Percentiles rank a stretch among this genome's conserved stretches.
Conservation (phyloP, 2,888 invertebrate species). For the Drosophila pseudotalamancana region DNA sequence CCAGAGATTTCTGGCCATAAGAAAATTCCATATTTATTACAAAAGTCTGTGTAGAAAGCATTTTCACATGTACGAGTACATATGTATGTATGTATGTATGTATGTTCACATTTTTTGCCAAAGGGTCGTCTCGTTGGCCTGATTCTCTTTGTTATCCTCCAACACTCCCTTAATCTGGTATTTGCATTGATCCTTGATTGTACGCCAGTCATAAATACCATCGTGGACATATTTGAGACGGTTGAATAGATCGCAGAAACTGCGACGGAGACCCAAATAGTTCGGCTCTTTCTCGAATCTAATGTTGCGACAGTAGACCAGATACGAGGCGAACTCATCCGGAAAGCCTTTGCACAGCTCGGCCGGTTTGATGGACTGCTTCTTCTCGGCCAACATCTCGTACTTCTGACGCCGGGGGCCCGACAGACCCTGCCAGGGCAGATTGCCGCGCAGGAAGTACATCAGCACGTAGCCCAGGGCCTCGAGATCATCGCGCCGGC, state of each 20-base stretch:
- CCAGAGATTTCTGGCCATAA: background rate
- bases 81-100: too few species aligned
- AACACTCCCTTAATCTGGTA: too few species aligned
- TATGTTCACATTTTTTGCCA: background rate
- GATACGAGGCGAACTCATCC: conserved; percentile 32
- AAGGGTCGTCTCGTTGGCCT: background rate
- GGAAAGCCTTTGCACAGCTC: conserved; percentile 48
- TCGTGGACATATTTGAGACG: conserved; percentile 9
- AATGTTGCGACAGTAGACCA: conserved; percentile 28
- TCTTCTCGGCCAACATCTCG: conserved; percentile 48
- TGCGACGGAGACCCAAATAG: conserved; percentile 22
- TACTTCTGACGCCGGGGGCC: conserved; percentile 4
- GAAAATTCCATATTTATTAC: background rate
- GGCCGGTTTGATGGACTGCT: conserved; percentile 16
- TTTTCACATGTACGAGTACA: too few species aligned
- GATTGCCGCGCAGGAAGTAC: conserved; percentile 43
- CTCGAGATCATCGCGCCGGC: conserved; percentile 63
- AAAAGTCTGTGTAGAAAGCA: background rate
- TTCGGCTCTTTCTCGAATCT: conserved; percentile 33
- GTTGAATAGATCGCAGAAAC: conserved; percentile 17
- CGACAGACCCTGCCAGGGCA: conserved; percentile 50
- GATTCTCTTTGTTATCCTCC: background rate
- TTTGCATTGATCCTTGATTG: background rate
- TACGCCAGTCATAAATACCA: conserved; percentile 42
- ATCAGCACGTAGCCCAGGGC: conserved; percentile 49